Percentiles rank a stretch among this genome's conserved stretches.
Evolutionary conservation across 2,113 vertebrate species (phyloP).

Genomic region (Corythornis madagascariensis): DNA sequence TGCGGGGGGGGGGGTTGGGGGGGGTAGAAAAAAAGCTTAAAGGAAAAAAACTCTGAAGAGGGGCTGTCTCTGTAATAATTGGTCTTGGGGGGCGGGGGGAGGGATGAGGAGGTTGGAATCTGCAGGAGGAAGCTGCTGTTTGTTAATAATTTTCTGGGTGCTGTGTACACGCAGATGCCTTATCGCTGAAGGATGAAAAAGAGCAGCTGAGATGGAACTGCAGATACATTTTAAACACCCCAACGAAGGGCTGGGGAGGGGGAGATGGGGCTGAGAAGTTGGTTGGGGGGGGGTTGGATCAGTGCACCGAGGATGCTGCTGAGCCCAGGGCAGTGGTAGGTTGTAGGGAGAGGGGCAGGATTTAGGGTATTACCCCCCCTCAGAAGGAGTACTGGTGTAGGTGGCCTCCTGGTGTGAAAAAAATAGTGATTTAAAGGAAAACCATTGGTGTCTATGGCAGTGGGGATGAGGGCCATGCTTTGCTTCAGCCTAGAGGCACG

Average conservation of each 20-base stretch:
- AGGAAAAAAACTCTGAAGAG: slow-evolving; percentile 60
- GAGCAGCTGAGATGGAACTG: slow-evolving; percentile 60
- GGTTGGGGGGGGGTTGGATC: neutral
- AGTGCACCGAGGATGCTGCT: neutral
- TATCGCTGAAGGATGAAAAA: slow-evolving; percentile 79
- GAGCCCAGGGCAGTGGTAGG: neutral
- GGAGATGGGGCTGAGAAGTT: neutral
- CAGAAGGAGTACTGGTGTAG: rapidly evolving
- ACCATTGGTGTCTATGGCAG: rapidly evolving
- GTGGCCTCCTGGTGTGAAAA: rapidly evolving
- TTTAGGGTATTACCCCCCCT: neutral
- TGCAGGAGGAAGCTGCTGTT: neutral
- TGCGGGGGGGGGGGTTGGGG: no score
- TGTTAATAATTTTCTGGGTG: neutral
- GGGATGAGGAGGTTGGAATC: slow-evolving; percentile 16
- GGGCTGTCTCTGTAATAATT: slow-evolving; percentile 68
- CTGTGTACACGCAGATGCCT: slow-evolving; percentile 49
- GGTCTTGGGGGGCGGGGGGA: neutral
- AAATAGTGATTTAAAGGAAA: neutral
- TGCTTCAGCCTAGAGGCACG: neutral
- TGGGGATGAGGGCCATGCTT: neutral
- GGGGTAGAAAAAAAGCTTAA: slow-evolving; percentile 29
- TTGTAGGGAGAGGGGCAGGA: neutral
- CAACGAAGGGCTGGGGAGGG: neutral
- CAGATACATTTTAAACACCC: slow-evolving; percentile 45